Conservation (phyloP, 2,797 vertebrate species). For the Simalia tracyae region DNA sequence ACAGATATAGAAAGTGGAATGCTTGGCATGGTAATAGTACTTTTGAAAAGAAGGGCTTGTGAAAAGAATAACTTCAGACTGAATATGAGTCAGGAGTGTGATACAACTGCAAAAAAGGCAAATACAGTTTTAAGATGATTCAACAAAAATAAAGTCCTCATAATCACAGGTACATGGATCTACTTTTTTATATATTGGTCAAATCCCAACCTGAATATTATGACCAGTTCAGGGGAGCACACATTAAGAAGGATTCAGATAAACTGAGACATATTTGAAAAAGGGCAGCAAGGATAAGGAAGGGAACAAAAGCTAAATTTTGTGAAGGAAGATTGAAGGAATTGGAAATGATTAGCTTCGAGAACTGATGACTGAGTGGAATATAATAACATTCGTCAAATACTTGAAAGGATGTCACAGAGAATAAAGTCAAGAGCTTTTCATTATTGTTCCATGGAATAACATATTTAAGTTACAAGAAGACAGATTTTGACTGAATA, state of each 20-base stretch:
- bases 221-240: background rate
- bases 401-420: too few relatives aligned
- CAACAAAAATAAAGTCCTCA: background rate
- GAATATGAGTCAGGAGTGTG: background rate
- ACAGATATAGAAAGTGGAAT: background rate
- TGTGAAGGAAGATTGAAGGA: too few relatives aligned
- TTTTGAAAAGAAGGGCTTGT: background rate
- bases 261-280: background rate
- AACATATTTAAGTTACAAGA: too few relatives aligned
- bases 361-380: too few relatives aligned
- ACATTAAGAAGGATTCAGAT: background rate
- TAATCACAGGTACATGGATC: background rate
- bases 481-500: too few relatives aligned
- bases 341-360: too few relatives aligned
- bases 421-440: too few relatives aligned
- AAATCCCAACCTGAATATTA: background rate
- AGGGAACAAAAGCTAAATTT: too few relatives aligned
- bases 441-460: too few relatives aligned
- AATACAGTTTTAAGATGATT: background rate
- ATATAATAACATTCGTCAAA: too few relatives aligned
- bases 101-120: background rate
- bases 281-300: background rate
- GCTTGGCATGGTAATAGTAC: background rate
- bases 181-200: background rate
- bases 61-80: background rate